Conservation (phyloP, 2,888 invertebrate species). For the Gymnocheta viridis region DNA sequence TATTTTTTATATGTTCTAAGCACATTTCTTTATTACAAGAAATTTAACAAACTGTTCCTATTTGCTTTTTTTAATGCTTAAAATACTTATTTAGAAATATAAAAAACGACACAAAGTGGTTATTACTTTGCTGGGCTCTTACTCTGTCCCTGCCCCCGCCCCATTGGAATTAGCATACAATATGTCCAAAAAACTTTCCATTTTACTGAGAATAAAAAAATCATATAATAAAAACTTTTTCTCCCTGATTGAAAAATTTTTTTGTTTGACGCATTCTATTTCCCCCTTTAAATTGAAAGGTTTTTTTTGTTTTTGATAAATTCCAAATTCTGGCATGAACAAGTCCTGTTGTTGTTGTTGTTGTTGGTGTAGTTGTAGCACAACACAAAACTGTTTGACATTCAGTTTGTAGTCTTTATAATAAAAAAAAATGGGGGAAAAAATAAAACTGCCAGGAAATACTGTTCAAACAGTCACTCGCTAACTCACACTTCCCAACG, state of each 20-base stretch:
- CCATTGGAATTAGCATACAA: too few species aligned
- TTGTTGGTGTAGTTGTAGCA: neutral
- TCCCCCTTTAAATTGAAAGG: neutral
- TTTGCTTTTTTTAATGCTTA: too few species aligned
- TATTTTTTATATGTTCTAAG: too few species aligned
- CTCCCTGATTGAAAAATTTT: neutral
- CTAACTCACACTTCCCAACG: neutral
- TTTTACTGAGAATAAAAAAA: neutral
- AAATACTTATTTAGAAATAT: too few species aligned
- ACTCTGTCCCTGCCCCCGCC: too few species aligned
- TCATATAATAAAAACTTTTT: neutral
- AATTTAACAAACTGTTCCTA: too few species aligned
- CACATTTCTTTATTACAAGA: too few species aligned
- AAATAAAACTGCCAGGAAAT: constrained; percentile 30
- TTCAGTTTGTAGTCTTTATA: neutral
- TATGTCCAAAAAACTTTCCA: neutral
- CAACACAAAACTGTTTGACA: neutral
- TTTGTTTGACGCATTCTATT: neutral
- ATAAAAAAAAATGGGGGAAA: neutral
- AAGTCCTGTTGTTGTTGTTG: constrained; percentile 27
- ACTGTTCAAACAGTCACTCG: neutral
- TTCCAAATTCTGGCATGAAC: constrained; percentile 20
- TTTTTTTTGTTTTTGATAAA: constrained; percentile 15
- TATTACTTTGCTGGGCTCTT: too few species aligned
- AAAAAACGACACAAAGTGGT: too few species aligned